phyloP scores from a whole-genome alignment of 2,113 vertebrate genomes.

The Sebastes fasciatus region DNA sequence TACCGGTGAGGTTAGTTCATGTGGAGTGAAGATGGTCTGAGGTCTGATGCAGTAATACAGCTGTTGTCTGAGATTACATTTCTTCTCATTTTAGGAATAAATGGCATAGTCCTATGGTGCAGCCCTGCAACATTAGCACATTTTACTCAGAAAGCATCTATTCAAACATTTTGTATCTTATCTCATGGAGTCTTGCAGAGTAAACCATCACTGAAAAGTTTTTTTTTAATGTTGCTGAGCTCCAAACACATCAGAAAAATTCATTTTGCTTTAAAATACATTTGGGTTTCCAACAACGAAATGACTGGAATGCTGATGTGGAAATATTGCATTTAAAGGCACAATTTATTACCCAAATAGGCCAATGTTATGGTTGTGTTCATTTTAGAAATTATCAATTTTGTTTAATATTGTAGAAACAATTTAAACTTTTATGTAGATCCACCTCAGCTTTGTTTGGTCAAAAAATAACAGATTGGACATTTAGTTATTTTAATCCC shows the following conservation, averaged over 20 bases:
- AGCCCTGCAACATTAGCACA: not conserved
- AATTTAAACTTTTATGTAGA: not conserved
- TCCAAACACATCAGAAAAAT: not conserved
- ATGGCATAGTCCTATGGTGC: not conserved
- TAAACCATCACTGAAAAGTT: not conserved
- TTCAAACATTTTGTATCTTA: not conserved
- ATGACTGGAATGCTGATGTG: not conserved
- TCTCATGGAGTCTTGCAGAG: not conserved
- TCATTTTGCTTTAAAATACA: not conserved
- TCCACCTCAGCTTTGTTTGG: not conserved
- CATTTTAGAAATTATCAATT: not conserved
- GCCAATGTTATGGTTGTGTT: not conserved
- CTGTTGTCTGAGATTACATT: not conserved
- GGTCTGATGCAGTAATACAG: not conserved
- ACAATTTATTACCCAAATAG: not conserved
- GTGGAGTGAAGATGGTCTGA: not conserved
- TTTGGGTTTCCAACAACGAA: not conserved
- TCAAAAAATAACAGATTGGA: slow-evolving; percentile 1
- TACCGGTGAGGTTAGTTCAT: not conserved
- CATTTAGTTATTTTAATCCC: not conserved
- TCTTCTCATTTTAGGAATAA: not conserved
- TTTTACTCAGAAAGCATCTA: not conserved
- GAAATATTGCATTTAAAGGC: not conserved
- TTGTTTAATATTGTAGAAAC: not conserved
- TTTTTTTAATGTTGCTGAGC: not conserved